Evolutionary conservation across 2,113 vertebrate species (phyloP).

Genomic region (Triplophysa dalaica): DNA sequence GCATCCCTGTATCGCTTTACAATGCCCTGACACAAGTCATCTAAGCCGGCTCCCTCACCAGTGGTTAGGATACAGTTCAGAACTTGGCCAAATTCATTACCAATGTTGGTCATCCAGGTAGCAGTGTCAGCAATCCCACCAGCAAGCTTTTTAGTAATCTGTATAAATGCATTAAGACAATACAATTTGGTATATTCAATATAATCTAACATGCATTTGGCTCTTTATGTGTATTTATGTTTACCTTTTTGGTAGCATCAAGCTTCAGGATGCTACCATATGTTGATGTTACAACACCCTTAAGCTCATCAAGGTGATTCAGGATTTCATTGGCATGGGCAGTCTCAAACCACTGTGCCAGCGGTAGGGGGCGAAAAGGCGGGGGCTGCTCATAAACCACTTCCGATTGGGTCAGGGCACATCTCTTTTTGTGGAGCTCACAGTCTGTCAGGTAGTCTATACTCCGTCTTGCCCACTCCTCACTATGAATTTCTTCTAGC

Average conservation of each 20-base stretch:
- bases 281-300: too few relatives aligned
- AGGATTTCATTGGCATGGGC: too few relatives aligned
- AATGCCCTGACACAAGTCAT: background rate
- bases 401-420: background rate
- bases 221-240: too few relatives aligned
- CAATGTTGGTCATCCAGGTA: background rate
- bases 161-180: too few relatives aligned
- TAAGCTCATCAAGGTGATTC: too few relatives aligned
- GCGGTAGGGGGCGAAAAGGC: slow-evolving; percentile 7
- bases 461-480: slow-evolving; percentile 35
- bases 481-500: slow-evolving; percentile 39
- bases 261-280: too few relatives aligned
- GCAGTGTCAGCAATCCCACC: slow-evolving; percentile 20
- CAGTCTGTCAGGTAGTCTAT: slow-evolving; percentile 38
- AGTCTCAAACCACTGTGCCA: too few relatives aligned
- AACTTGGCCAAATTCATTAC: slow-evolving; percentile 47
- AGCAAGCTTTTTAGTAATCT: background rate
- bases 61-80: slow-evolving; percentile 51
- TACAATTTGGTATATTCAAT: too few relatives aligned
- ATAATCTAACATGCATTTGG: too few relatives aligned
- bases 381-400: slow-evolving; percentile 13
- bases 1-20: slow-evolving; percentile 31
- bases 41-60: slow-evolving; percentile 39
- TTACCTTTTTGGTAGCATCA: too few relatives aligned
- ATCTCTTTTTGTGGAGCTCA: slow-evolving; percentile 33